Percentiles rank a stretch among this genome's conserved stretches.
phyloP scores from a whole-genome alignment of 2,113 vertebrate genomes.

The Brachyhypopomus gauderio region DNA sequence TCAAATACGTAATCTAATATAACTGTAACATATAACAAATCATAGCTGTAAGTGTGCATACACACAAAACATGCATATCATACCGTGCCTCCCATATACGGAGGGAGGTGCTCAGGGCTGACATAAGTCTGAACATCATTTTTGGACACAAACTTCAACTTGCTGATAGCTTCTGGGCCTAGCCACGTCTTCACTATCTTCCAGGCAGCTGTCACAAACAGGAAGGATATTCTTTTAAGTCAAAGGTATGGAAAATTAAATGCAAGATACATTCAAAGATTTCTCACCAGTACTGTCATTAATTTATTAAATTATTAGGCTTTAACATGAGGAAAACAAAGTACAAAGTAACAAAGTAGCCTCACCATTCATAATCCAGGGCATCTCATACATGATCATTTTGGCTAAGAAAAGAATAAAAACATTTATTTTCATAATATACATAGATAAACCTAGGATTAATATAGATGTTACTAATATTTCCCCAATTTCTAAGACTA shows the following conservation, averaged over 20 bases:
- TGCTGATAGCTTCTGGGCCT: conserved; percentile 90
- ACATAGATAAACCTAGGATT: not conserved
- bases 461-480: no score
- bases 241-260: conserved; percentile 1
- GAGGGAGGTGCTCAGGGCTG: conserved; percentile 84
- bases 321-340: not conserved
- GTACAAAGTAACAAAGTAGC: no score
- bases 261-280: not conserved
- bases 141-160: conserved; percentile 88
- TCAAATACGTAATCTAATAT: no score
- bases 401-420: conserved; percentile 80
- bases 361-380: conserved; percentile 99
- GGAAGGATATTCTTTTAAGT: not conserved
- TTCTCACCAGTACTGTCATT: not conserved
- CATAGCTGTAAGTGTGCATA: no score
- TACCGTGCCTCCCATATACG: conserved; percentile 95
- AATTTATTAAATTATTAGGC: not conserved
- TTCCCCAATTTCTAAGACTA: no score
- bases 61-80: conserved; percentile 57
- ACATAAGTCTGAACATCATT: conserved; percentile 86
- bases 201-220: conserved; percentile 85
- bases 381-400: conserved; percentile 98
- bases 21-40: no score
- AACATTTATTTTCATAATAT: not conserved
- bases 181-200: conserved; percentile 95